Conservation (phyloP, 2,797 vertebrate genomes). For the Glossophaga mutica region DNA sequence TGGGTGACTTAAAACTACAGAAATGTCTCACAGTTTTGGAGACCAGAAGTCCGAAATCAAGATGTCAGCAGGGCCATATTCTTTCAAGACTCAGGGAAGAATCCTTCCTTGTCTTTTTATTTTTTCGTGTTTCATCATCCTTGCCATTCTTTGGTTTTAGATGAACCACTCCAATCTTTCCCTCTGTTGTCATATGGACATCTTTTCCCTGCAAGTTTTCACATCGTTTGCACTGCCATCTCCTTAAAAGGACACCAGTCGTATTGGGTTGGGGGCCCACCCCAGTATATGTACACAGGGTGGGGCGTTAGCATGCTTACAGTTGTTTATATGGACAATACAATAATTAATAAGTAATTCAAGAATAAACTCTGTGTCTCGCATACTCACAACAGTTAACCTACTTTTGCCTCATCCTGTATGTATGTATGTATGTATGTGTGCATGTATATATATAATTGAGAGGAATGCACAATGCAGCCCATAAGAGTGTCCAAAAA, state of each 20-base stretch:
- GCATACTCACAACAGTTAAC: too few species aligned
- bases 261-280: neutral
- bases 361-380: too few species aligned
- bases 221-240: neutral
- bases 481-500: constrained; percentile 16
- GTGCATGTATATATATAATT: neutral
- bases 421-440: too few species aligned
- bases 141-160: neutral
- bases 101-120: neutral
- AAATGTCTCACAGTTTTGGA: neutral
- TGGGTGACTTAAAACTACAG: neutral
- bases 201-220: neutral
- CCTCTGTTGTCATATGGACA: neutral
- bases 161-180: neutral
- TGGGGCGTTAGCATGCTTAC: too few species aligned
- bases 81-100: neutral
- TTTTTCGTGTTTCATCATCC: neutral
- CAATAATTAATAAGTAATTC: too few species aligned
- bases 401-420: neutral
- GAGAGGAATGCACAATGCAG: neutral
- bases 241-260: neutral
- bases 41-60: neutral
- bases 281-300: too few species aligned
- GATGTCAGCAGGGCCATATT: neutral
- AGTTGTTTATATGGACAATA: too few species aligned